Evolutionary conservation across 30 jellyfish, hydroid and myxozoan genomes (phyloP).

Genomic region (Pelagia noctiluca): DNA sequence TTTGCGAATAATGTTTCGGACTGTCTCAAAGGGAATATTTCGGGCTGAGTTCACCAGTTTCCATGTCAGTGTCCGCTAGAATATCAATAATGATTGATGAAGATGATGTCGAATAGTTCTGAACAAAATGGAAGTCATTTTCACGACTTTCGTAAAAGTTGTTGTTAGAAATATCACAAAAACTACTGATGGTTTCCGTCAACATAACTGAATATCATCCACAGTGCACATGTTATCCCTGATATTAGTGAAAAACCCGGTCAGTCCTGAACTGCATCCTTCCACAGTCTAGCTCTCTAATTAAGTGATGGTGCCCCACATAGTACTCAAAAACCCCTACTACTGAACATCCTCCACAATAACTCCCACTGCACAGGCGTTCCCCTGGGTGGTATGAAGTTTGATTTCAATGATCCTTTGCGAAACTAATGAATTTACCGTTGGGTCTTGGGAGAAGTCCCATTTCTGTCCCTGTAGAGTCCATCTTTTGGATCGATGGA

Average conservation of each 20-base stretch:
- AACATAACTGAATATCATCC: neutral
- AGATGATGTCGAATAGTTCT: no score
- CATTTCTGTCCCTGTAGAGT: constrained; percentile 75
- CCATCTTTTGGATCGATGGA: constrained; percentile 49
- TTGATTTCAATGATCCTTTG: neutral
- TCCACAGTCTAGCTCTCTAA: neutral
- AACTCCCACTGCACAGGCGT: neutral
- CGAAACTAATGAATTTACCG: neutral
- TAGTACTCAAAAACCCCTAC: neutral
- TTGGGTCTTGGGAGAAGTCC: constrained; percentile 23
- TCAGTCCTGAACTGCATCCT: neutral
- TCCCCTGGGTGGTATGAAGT: neutral
- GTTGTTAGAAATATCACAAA: neutral
- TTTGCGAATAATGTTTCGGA: constrained; percentile 1
- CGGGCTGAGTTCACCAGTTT: constrained; percentile 43
- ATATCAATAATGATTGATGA: no score
- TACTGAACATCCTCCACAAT: neutral
- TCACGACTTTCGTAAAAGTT: neutral
- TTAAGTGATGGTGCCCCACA: neutral
- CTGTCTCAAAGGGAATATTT: neutral
- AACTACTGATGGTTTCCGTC: neutral
- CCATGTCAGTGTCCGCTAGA: constrained; percentile 78
- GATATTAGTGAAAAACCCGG: neutral
- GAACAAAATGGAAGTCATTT: no score
- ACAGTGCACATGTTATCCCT: neutral